These are phyloP conservation scores for Acanthurus tractus DNA, from an alignment of 2,797 vertebrate genomes.

Conservation along the genomic window DNA sequence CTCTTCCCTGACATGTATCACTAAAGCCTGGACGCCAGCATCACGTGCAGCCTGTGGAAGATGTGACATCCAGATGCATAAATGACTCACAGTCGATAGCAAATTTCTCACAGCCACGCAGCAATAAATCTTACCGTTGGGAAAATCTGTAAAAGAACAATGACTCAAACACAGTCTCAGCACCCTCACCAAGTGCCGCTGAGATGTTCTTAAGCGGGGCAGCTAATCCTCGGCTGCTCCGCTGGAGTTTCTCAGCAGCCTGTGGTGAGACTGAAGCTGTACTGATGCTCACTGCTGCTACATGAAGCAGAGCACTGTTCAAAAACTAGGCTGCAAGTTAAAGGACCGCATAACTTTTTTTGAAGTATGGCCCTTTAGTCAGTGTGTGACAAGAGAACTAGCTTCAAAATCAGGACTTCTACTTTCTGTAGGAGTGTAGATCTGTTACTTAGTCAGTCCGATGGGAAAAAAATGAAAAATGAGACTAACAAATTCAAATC, in stretches of 20 bases:
- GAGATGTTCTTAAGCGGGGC: slow-evolving; percentile 36
- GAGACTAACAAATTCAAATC: too few relatives aligned
- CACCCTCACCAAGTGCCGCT: slow-evolving; percentile 25
- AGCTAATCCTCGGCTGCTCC: slow-evolving; percentile 35
- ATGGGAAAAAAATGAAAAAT: too few relatives aligned
- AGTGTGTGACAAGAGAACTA: slow-evolving; percentile 1
- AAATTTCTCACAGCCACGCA: slow-evolving; percentile 31
- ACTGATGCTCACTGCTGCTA: slow-evolving; percentile 15
- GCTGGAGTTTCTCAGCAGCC: slow-evolving; percentile 45
- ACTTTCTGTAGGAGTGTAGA: neutral
- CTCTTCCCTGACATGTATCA: neutral
- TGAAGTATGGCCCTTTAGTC: slow-evolving; percentile 34
- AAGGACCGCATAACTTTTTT: slow-evolving; percentile 47
- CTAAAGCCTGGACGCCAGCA: neutral
- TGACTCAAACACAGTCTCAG: slow-evolving; percentile 30
- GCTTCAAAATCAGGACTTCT: slow-evolving; percentile 1
- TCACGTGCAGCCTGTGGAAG: slow-evolving; percentile 34
- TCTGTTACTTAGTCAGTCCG: too few relatives aligned
- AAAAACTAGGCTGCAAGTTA: slow-evolving; percentile 27
- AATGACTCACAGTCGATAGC: slow-evolving; percentile 18
- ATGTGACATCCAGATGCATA: slow-evolving; percentile 13
- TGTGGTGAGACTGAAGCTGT: slow-evolving; percentile 39
- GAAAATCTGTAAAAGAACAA: slow-evolving; percentile 41
- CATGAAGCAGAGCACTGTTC: slow-evolving; percentile 18
- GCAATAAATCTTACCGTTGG: slow-evolving; percentile 36